Evolutionary conservation across 2,113 vertebrate species (phyloP).

Genomic region (Paramisgurnus dabryanus): DNA sequence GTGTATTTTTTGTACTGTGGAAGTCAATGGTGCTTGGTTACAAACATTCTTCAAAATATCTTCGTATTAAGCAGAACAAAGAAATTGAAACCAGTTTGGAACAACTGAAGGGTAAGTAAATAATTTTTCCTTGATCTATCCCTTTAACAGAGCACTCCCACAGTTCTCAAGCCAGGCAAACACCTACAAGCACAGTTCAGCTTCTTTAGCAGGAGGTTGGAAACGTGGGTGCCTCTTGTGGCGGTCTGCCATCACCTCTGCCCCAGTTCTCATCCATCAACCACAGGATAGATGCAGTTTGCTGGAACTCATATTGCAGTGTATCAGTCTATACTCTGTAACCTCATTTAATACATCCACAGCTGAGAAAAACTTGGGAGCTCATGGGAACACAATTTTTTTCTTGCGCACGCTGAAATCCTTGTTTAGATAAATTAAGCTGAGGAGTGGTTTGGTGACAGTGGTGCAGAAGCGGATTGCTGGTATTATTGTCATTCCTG

Average conservation of each 20-base stretch:
- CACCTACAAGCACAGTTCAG: not conserved
- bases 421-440: slow-evolving; percentile 33
- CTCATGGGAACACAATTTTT: not conserved
- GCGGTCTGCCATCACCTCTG: slow-evolving; percentile 15
- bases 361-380: slow-evolving; percentile 6
- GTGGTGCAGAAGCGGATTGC: not conserved
- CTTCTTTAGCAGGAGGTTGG: slow-evolving; percentile 35
- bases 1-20: too few relatives aligned
- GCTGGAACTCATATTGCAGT: slow-evolving; percentile 11
- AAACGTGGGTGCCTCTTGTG: not conserved
- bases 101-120: too few relatives aligned
- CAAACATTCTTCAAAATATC: too few relatives aligned
- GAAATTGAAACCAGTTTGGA: too few relatives aligned
- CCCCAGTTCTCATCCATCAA: slow-evolving; percentile 43
- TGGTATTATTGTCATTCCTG: not conserved
- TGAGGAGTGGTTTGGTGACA: slow-evolving; percentile 16
- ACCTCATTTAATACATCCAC: slow-evolving; percentile 32
- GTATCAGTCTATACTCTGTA: slow-evolving; percentile 11
- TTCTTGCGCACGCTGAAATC: not conserved
- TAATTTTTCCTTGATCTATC: too few relatives aligned
- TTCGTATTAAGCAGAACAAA: too few relatives aligned
- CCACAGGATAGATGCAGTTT: not conserved
- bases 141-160: not conserved
- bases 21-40: too few relatives aligned
- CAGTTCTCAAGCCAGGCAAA: not conserved